Evolutionary conservation across 92 coral and sea anemone species (phyloP), one percentile per base, ranked within the genome.

Genomic region (Porites cylindrica): DNA sequence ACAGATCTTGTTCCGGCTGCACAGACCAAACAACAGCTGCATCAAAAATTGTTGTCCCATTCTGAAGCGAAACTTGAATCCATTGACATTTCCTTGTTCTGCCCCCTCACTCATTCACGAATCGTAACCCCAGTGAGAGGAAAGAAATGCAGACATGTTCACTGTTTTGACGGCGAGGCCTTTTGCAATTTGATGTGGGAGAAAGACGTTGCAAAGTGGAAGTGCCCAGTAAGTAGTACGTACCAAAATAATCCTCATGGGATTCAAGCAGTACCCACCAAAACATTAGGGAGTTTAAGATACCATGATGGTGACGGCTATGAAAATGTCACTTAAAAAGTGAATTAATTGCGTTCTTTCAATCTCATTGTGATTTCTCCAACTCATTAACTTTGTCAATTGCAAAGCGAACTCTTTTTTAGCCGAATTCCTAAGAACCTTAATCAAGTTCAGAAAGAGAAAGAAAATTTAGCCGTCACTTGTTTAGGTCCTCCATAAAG

Each of bases 161-260:
- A 43, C 16, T 85, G 89, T 26, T 85, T 85, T 67, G 89, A 85
- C 77, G 89, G 89, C 53, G 89, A 76, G 14, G 50, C 89, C 16
- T 85, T 64, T 54, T 72, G 70, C 18, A 70, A 51, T 26, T 43
- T 85, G 58, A 85, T 85, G 89, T 76, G 82, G 76, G 77, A 75
- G 56, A 85, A 85, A 56, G 75, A 70, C 6, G 11, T 38, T n/a
- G 26, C 72, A 65, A 85, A 85, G 76, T 85, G 89, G 89, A 76
- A 76, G 38, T 85, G 89, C 51, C 89, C 89, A 9, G 89, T 85
- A 62, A 85, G 89, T 66, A 52, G 17, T 68, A n/a, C 8, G 1
- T 17, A 62, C 61, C 11, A 56, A 56, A 56, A 56, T 0, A 54
- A 54, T 29, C 32, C 32, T 29, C 32, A 29, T 2, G 3, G 32